These are phyloP conservation scores for Drosophila lacteicornis DNA, from an alignment of 1,140 invertebrate genomes.

Conservation along the genomic window DNA sequence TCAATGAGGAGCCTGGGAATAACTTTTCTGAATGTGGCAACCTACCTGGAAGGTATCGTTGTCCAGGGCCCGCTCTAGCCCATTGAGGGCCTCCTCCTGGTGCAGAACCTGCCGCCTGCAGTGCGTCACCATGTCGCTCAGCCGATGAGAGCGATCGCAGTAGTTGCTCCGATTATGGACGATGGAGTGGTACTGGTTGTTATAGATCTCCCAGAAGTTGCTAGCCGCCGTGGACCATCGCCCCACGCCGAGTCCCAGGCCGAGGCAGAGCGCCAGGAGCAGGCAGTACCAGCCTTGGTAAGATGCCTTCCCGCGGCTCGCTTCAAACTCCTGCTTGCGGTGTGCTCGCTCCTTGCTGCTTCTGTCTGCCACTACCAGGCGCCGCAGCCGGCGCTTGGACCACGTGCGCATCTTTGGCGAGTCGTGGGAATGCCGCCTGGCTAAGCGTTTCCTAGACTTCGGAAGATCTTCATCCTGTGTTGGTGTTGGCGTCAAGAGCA, in stretches of 20 bases:
- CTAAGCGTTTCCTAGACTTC: background rate
- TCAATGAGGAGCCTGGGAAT: too few species aligned
- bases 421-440: background rate
- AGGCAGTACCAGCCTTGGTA: background rate
- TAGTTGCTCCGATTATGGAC: constrained; percentile 20
- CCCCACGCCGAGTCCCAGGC: background rate
- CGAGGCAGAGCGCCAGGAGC: background rate
- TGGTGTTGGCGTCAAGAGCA: background rate
- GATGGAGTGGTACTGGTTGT: constrained; percentile 25
- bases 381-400: background rate
- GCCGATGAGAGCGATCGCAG: constrained; percentile 4
- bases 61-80: constrained; percentile 11
- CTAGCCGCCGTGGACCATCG: background rate
- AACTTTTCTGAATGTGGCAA: background rate
- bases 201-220: constrained; percentile 18
- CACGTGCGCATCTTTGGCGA: background rate
- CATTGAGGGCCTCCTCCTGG: constrained; percentile 7
- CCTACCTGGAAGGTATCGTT: constrained; percentile 1
- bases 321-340: background rate
- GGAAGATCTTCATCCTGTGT: background rate
- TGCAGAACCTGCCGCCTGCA: constrained; percentile 3
- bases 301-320: background rate
- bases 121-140: background rate
- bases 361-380: background rate
- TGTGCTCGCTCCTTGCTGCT: background rate